Conservation (phyloP, 2,888 invertebrate genomes). For the Platycheirus rosarum region DNA sequence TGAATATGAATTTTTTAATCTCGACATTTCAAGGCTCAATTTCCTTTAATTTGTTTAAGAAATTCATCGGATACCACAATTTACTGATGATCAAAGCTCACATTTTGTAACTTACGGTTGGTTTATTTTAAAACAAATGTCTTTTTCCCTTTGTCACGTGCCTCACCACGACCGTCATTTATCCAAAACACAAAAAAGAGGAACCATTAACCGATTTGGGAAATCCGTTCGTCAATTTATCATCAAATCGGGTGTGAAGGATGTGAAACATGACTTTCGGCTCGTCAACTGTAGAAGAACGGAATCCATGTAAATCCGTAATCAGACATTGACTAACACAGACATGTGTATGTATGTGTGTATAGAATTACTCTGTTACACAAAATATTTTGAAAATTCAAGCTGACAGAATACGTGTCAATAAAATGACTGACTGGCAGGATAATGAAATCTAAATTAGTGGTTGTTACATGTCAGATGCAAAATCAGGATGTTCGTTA, state of each 20-base stretch:
- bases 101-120: not conserved
- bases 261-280: constrained; percentile 49
- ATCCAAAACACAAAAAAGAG: constrained; percentile 6
- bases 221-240: constrained; percentile 34
- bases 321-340: constrained; percentile 29
- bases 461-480: constrained; percentile 30
- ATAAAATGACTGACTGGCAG: constrained; percentile 35
- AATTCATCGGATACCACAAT: not conserved
- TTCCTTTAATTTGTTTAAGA: no score
- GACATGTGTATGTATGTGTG: not conserved
- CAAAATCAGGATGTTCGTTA: constrained; percentile 15
- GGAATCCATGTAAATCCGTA: not conserved
- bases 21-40: no score
- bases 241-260: constrained; percentile 48
- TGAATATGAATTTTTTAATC: no score
- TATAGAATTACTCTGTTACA: constrained; percentile 19
- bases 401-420: constrained; percentile 38
- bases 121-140: not conserved
- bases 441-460: constrained; percentile 51
- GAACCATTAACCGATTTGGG: constrained; percentile 37
- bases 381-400: constrained; percentile 39
- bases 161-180: not conserved
- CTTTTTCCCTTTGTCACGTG: constrained; percentile 6
- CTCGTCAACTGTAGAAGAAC: no score
- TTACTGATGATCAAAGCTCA: not conserved